Percentiles rank a stretch among this genome's conserved stretches.
Evolutionary conservation across 2,888 invertebrate species (phyloP).

Genomic region (Graphium colonna): DNA sequence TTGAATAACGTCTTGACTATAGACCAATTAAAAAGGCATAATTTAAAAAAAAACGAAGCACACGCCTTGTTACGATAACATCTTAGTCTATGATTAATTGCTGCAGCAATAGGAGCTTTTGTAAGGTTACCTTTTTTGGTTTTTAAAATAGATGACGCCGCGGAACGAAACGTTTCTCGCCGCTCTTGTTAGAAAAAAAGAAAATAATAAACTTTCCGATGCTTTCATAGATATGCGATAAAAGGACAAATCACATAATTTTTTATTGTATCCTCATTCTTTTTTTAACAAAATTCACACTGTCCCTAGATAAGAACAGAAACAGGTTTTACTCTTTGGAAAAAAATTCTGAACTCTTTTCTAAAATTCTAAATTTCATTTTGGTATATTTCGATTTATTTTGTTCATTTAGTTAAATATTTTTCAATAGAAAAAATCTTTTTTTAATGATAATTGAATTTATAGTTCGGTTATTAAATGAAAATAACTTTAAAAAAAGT

Average conservation of each 20-base stretch:
- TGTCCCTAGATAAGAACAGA: too few species aligned
- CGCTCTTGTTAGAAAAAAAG: not conserved
- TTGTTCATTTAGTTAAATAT: too few species aligned
- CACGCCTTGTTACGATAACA: constrained; percentile 8
- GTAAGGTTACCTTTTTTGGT: constrained; percentile 7
- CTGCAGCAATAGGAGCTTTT: constrained; percentile 1
- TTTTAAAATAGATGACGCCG: constrained; percentile 15
- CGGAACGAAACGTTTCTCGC: constrained; percentile 4
- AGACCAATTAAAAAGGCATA: constrained; percentile 16
- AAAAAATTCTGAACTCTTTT: too few species aligned
- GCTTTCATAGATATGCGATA: not conserved
- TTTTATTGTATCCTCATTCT: too few species aligned
- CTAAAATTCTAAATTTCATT: too few species aligned
- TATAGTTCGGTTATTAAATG: too few species aligned
- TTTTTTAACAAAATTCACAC: too few species aligned
- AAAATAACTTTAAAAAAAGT: too few species aligned
- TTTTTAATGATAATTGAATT: too few species aligned
- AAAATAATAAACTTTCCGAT: not conserved
- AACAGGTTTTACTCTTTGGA: too few species aligned
- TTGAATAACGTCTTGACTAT: not conserved
- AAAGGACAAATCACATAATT: not conserved
- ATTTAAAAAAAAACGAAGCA: constrained; percentile 2
- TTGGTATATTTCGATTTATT: too few species aligned
- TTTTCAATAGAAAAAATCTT: too few species aligned
- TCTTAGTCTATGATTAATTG: constrained; percentile 13